These are phyloP conservation scores for Ctenopoma multispine DNA, from an alignment of 2,797 vertebrate genomes.

Conservation along the genomic window DNA sequence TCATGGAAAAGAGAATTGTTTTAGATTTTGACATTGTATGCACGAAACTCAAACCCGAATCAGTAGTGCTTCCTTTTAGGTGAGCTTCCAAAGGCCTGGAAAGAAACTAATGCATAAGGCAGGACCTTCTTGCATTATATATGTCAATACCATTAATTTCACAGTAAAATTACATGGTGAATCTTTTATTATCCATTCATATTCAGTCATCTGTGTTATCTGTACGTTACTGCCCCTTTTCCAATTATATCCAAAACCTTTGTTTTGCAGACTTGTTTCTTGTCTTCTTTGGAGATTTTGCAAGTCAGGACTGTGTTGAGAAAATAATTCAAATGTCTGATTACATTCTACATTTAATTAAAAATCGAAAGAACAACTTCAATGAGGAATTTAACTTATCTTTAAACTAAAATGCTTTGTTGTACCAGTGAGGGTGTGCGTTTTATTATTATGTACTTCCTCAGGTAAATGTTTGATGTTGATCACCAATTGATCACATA, in stretches of 20 bases:
- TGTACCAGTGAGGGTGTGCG: background rate
- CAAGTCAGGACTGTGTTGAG: background rate
- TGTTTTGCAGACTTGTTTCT: background rate
- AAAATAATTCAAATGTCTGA: background rate
- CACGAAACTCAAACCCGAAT: background rate
- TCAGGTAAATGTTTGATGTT: too few relatives aligned
- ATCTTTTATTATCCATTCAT: slow-evolving; percentile 4
- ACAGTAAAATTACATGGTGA: background rate
- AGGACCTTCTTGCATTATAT: slow-evolving; percentile 34
- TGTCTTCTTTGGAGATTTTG: background rate
- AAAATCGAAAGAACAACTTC: too few relatives aligned
- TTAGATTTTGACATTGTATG: slow-evolving; percentile 13
- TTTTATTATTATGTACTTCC: too few relatives aligned
- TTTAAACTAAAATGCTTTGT: background rate
- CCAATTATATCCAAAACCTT: background rate
- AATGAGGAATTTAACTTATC: too few relatives aligned
- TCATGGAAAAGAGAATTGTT: slow-evolving; percentile 16
- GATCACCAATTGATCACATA: too few relatives aligned
- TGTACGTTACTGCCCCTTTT: background rate
- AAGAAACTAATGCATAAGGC: slow-evolving; percentile 21
- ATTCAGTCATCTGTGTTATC: background rate
- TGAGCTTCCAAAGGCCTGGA: background rate
- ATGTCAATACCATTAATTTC: slow-evolving; percentile 26
- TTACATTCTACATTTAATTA: background rate
- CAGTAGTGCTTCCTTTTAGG: background rate